A percentile compares a stretch with the other conserved stretches of the same genome.
Evolutionary conservation across 35 echinoderm and acorn worm species (phyloP).

Genomic region (Ophiothrix spiculata): DNA sequence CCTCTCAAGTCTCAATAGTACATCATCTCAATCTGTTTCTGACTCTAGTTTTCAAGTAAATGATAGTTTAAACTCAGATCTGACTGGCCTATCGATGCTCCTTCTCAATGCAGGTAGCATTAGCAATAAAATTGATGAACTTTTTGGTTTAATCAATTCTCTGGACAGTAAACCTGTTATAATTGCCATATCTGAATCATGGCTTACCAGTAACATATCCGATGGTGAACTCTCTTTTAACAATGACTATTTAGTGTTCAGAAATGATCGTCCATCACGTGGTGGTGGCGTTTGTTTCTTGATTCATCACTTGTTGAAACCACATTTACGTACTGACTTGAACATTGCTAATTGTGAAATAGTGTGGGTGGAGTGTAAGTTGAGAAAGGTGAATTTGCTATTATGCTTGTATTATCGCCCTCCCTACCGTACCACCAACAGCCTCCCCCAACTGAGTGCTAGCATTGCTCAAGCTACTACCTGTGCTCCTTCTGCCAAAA

Average conservation of each 20-base stretch:
- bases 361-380: neutral
- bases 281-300: neutral
- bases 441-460: neutral
- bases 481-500: neutral
- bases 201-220: neutral
- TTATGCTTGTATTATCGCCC: neutral
- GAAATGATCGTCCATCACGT: slow-evolving; percentile 8
- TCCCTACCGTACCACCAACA: neutral
- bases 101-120: neutral
- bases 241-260: neutral
- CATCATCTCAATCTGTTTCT: neutral
- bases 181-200: neutral
- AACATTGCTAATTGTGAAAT: neutral
- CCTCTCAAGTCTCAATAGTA: neutral
- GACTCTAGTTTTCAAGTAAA: neutral
- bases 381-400: neutral
- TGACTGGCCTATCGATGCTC: neutral
- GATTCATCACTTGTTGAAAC: neutral
- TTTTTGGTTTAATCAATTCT: neutral
- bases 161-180: slow-evolving; percentile 1
- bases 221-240: neutral
- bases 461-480: neutral
- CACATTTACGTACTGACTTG: neutral
- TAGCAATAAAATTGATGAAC: neutral
- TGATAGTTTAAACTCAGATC: neutral